Evolutionary conservation across 2,888 invertebrate genomes (phyloP).

Genomic region (Teleiodes luculella): DNA sequence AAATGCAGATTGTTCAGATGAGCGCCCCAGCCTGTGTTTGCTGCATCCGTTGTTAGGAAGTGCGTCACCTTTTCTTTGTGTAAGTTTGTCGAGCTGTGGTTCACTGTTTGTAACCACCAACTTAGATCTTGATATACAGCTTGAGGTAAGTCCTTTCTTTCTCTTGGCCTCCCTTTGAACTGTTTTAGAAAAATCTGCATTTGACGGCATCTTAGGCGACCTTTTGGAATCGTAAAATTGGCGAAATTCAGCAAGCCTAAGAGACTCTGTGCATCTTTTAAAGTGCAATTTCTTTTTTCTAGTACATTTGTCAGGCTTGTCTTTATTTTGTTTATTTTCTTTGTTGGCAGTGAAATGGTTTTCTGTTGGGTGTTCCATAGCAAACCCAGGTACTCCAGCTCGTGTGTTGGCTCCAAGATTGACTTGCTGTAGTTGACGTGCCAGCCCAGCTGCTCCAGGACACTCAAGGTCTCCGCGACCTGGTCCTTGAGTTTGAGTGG

Average conservation of each 20-base stretch:
- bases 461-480: not conserved
- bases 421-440: constrained; percentile 18
- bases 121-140: constrained; percentile 16
- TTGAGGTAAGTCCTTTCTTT: constrained; percentile 15
- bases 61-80: constrained; percentile 15
- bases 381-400: constrained; percentile 17
- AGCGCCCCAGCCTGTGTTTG: constrained; percentile 27
- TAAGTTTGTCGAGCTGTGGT: constrained; percentile 7
- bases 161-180: constrained; percentile 15
- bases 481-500: not conserved
- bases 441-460: constrained; percentile 16
- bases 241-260: constrained; percentile 26
- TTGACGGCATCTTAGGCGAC: constrained; percentile 21
- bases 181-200: constrained; percentile 20
- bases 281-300: not conserved
- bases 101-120: constrained; percentile 22
- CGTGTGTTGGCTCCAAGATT: constrained; percentile 4
- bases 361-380: constrained; percentile 15
- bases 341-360: constrained; percentile 11
- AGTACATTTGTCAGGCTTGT: not conserved
- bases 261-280: constrained; percentile 13
- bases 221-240: constrained; percentile 14
- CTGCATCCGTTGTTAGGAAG: constrained; percentile 24
- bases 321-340: constrained; percentile 1
- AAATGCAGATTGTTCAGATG: constrained; percentile 20